Base-by-base conservation (phyloP, 1,140 invertebrate species). In the Sarcophaga bullata region DNA sequence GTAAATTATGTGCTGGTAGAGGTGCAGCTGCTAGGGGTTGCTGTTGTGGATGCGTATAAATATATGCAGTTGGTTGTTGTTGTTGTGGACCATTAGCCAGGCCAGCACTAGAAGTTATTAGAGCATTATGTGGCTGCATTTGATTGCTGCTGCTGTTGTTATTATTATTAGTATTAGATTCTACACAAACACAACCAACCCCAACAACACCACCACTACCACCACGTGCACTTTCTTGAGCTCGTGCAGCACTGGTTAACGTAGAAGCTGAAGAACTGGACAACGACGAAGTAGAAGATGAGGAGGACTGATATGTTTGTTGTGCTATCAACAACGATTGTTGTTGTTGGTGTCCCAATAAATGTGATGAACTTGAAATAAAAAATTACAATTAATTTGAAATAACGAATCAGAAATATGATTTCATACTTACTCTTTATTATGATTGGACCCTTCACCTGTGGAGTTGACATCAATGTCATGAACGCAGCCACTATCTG, bases 1-100 rank as follows among this genome's bases (percentile, higher is more conserved):
- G 76, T 80, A 84, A 46, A 83, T 83, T 58, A 80, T 83, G 72
- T 78, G 81, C 58, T 17, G 73, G 19, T 50, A 76, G 81, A 76
- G 10, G 82, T 73, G 83, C 75, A 84, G 75, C 80, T 17, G 50
- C 48, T 49, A 82, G 17, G 68, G 72, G 81, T 47, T 49, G 48
- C 9, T 76, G 82, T n/a, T 82, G 82, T 0, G 83, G 75, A 11
- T 25, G 58, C 37, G 76, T 47, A 49, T 58, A 58, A 48, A 76
- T 3, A 76, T 76, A 47, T 48, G 47, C 13, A 68, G 80, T 25
- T 5, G 11, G 73, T 75, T 68, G n/a, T 73, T 50, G 8, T 62
- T 73, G 13, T 81, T 73, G 19, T 19, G 81, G 9, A 54, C 81
- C 49, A 49, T 37, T 37, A 37, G 25, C 1, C 25, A 37, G 4